These are phyloP conservation scores for Corvus moneduloides DNA, from an alignment of 2,113 vertebrate genomes.

Conservation along the genomic window DNA sequence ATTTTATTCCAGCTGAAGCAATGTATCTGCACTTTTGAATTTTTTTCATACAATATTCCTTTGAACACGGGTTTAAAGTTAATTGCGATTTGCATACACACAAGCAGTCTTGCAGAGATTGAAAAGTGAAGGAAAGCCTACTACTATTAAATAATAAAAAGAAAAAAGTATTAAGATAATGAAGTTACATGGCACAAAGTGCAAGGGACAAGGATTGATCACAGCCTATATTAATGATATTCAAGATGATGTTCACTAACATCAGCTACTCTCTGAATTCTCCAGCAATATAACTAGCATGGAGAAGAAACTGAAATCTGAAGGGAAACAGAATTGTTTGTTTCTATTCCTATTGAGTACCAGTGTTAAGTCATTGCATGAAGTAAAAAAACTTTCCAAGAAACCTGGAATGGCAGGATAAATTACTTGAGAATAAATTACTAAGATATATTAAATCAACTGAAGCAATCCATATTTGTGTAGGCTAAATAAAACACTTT, in stretches of 20 bases:
- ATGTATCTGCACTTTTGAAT: background rate
- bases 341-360: background rate
- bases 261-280: background rate
- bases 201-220: background rate
- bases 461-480: background rate
- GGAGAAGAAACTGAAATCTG: background rate
- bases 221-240: background rate
- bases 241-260: background rate
- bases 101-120: background rate
- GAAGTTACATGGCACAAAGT: background rate
- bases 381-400: background rate
- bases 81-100: background rate
- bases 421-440: background rate
- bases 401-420: background rate
- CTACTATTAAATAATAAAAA: background rate
- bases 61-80: background rate
- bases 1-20: background rate
- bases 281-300: background rate
- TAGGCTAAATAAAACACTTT: background rate
- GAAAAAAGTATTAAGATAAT: background rate
- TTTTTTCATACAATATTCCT: background rate
- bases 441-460: background rate
- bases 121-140: background rate
- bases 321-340: background rate
- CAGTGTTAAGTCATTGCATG: background rate